Base-by-base conservation (phyloP, 1,140 invertebrate genomes). In the Theocolax elegans region DNA sequence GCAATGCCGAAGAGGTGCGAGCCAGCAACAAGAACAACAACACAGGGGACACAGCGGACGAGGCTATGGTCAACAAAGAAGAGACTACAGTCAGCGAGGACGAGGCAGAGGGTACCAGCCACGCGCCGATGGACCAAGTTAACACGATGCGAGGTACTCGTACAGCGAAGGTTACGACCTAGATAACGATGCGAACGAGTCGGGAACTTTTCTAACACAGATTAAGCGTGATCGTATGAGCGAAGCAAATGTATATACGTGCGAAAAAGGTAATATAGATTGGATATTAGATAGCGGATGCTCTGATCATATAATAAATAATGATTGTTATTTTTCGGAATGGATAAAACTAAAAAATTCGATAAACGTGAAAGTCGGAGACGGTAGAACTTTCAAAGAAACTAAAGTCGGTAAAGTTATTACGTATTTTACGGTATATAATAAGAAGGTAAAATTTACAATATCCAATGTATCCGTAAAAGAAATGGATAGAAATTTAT, bases 221-320 rank as follows among this genome's bases (percentile, higher is more conserved):
- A 51, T 74, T 49, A 51, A 70, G 19, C 44, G 54, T 17, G 23
- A 64, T 4, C 12, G 27, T 27, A 40, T 21, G 23, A 62, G 40
- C 19, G 40, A 72, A 25, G 42, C 56, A 13, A 25, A 23, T 49
- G 42, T 48, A 8, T 69, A 64, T 27, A 48, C 10, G 2, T 53
- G 68, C 64, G 64, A 75, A 40, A 17, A n/a, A 35, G 65, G 48
- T 69, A 74, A n/a, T 65, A 70, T 74, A 25, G 72, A 73, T n/a
- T 75, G 74, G 66, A 74, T 75, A 15, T 69, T 74, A 38, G 71
- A 75, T 60, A 75, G 74, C 59, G 67, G 67, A 1, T 75, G 74
- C 60, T 71, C 64, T 17, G 69, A 75, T 25, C 72, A 75, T 51
- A 74, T 75, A 9, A 72, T 74, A 17, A 76, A 74, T 49, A 35